These are phyloP conservation scores for Drosophila anomelani DNA, from an alignment of 2,888 invertebrate species.

Conservation along the genomic window DNA sequence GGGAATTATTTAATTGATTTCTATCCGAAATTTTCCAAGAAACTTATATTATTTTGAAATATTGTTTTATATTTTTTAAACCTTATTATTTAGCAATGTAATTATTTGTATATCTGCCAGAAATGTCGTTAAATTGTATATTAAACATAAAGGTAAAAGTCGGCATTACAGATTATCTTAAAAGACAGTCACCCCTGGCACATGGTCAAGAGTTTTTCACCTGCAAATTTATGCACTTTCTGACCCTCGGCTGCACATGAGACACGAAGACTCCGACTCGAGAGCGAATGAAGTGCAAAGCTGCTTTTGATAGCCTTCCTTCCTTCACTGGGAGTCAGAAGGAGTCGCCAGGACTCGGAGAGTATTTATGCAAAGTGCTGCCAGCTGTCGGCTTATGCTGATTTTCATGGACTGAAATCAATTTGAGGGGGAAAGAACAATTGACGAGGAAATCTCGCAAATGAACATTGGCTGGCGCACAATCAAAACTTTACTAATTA, in stretches of 20 bases:
- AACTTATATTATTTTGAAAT: not conserved
- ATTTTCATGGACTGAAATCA: slow-evolving; percentile 68
- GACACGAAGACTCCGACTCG: slow-evolving; percentile 16
- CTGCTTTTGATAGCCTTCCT: slow-evolving; percentile 62
- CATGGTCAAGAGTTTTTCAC: slow-evolving; percentile 20
- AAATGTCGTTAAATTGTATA: not conserved
- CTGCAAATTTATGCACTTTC: slow-evolving; percentile 67
- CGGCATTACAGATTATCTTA: accelerated
- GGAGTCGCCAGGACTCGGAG: slow-evolving; percentile 14
- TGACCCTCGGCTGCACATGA: slow-evolving; percentile 37
- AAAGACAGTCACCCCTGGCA: not conserved
- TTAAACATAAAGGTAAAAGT: no score
- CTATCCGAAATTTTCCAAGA: not conserved
- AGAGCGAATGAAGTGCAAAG: slow-evolving; percentile 68
- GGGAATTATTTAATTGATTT: not conserved
- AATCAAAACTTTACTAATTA: slow-evolving; percentile 83
- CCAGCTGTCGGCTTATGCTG: slow-evolving; percentile 63
- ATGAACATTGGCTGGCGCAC: slow-evolving; percentile 59
- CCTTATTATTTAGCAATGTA: not conserved
- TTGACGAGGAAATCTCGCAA: slow-evolving; percentile 41
- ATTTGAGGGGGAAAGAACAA: slow-evolving; percentile 48
- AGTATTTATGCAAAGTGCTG: slow-evolving; percentile 69
- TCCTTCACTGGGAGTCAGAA: slow-evolving; percentile 15
- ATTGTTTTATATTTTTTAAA: not conserved
- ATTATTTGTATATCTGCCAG: not conserved